Evolutionary conservation across 2,113 vertebrate species (phyloP).

Genomic region (Neoarius graeffei): DNA sequence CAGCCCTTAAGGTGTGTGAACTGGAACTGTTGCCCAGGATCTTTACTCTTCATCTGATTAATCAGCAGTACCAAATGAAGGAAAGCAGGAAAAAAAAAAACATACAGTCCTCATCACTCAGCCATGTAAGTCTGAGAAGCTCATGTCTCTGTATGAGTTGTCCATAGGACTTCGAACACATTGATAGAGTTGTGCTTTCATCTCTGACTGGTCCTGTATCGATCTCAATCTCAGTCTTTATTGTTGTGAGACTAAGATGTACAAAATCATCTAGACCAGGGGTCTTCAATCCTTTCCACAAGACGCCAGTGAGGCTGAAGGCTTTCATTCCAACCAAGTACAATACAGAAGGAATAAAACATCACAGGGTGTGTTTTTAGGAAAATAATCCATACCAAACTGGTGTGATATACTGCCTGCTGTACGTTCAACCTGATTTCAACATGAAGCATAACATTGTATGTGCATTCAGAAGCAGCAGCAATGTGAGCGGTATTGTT

Average conservation of each 20-base stretch:
- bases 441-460: neutral
- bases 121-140: neutral
- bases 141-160: neutral
- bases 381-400: neutral
- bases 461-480: neutral
- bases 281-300: too few relatives aligned
- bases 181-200: neutral
- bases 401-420: neutral
- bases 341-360: neutral
- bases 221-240: neutral
- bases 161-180: neutral
- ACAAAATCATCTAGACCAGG: neutral
- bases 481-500: neutral
- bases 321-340: too few relatives aligned
- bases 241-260: neutral
- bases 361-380: neutral
- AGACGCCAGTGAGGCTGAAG: too few relatives aligned
- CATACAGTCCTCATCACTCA: neutral
- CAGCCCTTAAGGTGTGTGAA: too few relatives aligned
- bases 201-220: neutral
- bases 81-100: too few relatives aligned
- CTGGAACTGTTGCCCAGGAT: too few relatives aligned
- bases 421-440: neutral
- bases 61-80: too few relatives aligned
- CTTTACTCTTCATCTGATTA: too few relatives aligned